Conservation (phyloP, 2,888 invertebrate genomes). For the Tetranychus piercei region DNA sequence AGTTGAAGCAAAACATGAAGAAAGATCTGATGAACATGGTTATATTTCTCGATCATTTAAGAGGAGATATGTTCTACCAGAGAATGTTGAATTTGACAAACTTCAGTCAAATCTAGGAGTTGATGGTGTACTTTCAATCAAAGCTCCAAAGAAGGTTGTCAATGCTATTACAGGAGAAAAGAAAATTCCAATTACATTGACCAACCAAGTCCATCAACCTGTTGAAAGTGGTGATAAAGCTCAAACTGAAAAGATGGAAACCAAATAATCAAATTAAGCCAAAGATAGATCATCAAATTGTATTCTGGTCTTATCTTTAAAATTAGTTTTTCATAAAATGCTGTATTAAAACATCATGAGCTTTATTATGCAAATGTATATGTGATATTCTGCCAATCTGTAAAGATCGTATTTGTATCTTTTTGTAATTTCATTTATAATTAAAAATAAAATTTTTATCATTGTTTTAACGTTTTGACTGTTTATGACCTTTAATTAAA, state of each 20-base stretch:
- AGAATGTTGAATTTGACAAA: slow-evolving; percentile 24
- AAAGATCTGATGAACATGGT: slow-evolving; percentile 26
- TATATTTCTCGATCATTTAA: slow-evolving; percentile 26
- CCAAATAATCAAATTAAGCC: not conserved
- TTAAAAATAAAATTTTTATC: too few species aligned
- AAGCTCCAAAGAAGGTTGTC: slow-evolving; percentile 22
- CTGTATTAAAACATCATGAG: too few species aligned
- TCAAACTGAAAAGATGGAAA: not conserved
- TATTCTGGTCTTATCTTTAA: too few species aligned
- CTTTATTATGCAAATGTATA: too few species aligned
- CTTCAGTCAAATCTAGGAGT: slow-evolving; percentile 24
- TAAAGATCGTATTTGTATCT: too few species aligned
- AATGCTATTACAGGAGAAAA: not conserved
- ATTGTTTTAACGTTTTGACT: too few species aligned
- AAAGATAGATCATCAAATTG: too few species aligned
- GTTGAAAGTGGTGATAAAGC: not conserved
- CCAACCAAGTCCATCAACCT: not conserved
- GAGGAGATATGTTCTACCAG: slow-evolving; percentile 25
- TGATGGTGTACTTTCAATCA: slow-evolving; percentile 25
- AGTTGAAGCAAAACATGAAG: slow-evolving; percentile 26
- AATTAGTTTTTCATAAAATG: too few species aligned
- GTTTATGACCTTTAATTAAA: too few species aligned
- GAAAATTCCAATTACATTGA: not conserved
- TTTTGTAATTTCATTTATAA: too few species aligned
- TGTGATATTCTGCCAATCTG: too few species aligned